These are phyloP conservation scores for Dicentrarchus labrax DNA, from an alignment of 2,113 vertebrate species.

Conservation along the genomic window DNA sequence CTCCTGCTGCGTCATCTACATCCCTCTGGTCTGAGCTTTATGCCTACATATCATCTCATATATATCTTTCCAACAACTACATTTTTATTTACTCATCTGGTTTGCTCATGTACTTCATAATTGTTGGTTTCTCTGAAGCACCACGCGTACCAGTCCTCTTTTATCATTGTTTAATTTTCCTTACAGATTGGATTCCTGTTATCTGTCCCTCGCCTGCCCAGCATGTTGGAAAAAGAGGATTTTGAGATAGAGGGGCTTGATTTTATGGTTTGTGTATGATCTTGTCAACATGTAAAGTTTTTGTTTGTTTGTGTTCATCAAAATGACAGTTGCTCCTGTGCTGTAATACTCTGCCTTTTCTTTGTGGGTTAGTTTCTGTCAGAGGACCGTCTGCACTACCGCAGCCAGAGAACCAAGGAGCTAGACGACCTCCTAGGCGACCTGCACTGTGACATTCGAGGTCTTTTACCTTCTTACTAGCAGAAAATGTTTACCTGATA, in stretches of 20 bases:
- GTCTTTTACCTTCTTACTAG: conserved; percentile 57
- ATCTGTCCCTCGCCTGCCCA: conserved; percentile 90
- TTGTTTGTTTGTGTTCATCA: neutral
- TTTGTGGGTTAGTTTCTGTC: conserved; percentile 89
- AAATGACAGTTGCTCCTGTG: neutral
- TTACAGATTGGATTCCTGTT: conserved; percentile 95
- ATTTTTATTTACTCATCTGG: neutral
- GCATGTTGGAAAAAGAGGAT: conserved; percentile 91
- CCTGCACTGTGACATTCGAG: conserved; percentile 93
- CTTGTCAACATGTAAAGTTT: neutral
- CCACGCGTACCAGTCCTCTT: neutral
- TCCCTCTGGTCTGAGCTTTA: conserved; percentile 88
- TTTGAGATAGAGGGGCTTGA: conserved; percentile 95
- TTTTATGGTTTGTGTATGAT: conserved; percentile 88
- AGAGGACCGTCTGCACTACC: conserved; percentile 93
- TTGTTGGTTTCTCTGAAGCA: neutral
- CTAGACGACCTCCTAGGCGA: conserved; percentile 93
- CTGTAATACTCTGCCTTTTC: neutral
- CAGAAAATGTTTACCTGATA: neutral
- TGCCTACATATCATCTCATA: neutral
- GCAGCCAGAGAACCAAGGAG: conserved; percentile 92
- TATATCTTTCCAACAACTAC: neutral
- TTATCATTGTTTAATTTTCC: conserved; percentile 8
- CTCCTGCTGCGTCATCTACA: conserved; percentile 94
- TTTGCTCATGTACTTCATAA: neutral